Evolutionary conservation across 2,888 invertebrate species (phyloP).

Genomic region (Drosophila nr. fundita): DNA sequence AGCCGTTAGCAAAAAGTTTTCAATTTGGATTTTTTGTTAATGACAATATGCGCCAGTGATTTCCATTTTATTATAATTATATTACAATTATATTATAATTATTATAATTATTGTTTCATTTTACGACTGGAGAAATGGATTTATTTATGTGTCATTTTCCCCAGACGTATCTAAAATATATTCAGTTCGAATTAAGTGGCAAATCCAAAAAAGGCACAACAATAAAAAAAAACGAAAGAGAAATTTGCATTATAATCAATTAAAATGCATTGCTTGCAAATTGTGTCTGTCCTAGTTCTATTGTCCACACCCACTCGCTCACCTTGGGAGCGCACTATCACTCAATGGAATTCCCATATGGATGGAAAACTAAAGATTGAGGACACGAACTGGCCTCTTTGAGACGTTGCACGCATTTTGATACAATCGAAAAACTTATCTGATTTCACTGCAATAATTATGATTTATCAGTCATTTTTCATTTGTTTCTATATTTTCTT

Average conservation of each 20-base stretch:
- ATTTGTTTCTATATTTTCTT: not conserved
- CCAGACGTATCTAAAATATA: not conserved
- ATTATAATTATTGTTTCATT: not conserved
- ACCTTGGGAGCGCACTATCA: conserved; percentile 3
- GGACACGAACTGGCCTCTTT: conserved; percentile 43
- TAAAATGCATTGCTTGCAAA: conserved; percentile 1
- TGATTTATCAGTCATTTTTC: not conserved
- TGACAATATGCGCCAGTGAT: conserved; percentile 40
- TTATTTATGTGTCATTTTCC: conserved; percentile 1
- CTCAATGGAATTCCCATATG: conserved; percentile 20
- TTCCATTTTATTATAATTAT: conserved; percentile 38
- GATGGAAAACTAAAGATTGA: conserved; percentile 42
- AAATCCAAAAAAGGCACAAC: conserved; percentile 4
- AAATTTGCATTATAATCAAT: conserved; percentile 29
- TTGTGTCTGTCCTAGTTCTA: conserved; percentile 5
- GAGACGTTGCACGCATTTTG: conserved; percentile 28
- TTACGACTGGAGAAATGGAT: not conserved
- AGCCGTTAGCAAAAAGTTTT: conserved; percentile 29
- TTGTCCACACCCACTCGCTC: conserved; percentile 1
- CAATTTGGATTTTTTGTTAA: conserved; percentile 25
- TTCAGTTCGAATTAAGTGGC: not conserved
- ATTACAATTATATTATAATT: not conserved
- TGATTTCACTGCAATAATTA: conserved; percentile 2
- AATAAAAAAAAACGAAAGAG: conserved; percentile 16
- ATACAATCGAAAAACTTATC: not conserved